These are phyloP conservation scores for Polydrusus tereticollis DNA, from an alignment of 2,888 invertebrate species.

Conservation along the genomic window DNA sequence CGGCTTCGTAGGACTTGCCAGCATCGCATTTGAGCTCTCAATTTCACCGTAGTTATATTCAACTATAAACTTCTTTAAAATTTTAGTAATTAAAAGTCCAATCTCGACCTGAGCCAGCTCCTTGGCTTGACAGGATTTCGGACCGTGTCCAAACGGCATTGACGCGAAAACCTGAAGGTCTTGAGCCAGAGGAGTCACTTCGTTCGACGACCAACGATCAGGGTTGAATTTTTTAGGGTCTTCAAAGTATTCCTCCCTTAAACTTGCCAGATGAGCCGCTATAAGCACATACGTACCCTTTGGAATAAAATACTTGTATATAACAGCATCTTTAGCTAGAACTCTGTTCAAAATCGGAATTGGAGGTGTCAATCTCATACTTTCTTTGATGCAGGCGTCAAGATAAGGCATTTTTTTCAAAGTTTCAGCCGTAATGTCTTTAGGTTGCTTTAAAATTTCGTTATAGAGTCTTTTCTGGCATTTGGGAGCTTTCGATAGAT, in stretches of 20 bases:
- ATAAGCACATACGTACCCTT: slow-evolving; percentile 74
- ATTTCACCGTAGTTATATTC: slow-evolving; percentile 79
- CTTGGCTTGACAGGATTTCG: slow-evolving; percentile 74
- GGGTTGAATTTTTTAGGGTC: slow-evolving; percentile 74
- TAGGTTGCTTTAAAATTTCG: slow-evolving; percentile 69
- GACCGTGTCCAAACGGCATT: slow-evolving; percentile 76
- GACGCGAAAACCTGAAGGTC: slow-evolving; percentile 70
- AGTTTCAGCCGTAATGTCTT: slow-evolving; percentile 54
- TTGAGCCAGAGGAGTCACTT: slow-evolving; percentile 54
- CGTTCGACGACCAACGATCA: slow-evolving; percentile 73
- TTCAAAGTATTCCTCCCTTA: slow-evolving; percentile 76
- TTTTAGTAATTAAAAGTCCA: slow-evolving; percentile 70
- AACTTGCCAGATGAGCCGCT: slow-evolving; percentile 74
- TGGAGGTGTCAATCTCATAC: slow-evolving; percentile 74
- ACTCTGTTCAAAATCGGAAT: slow-evolving; percentile 75
- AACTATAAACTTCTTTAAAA: slow-evolving; percentile 73
- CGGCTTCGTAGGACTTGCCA: slow-evolving; percentile 73
- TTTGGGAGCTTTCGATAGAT: slow-evolving; percentile 75
- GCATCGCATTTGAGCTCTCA: slow-evolving; percentile 70
- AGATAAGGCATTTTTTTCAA: slow-evolving; percentile 69
- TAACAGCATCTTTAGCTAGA: slow-evolving; percentile 71
- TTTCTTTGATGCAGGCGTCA: slow-evolving; percentile 76
- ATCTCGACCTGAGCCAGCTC: slow-evolving; percentile 74
- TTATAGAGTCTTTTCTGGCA: slow-evolving; percentile 73
- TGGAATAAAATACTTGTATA: slow-evolving; percentile 73